phyloP scores from a whole-genome alignment of 2,888 invertebrate genomes.

The Drosophila buzzatii region DNA sequence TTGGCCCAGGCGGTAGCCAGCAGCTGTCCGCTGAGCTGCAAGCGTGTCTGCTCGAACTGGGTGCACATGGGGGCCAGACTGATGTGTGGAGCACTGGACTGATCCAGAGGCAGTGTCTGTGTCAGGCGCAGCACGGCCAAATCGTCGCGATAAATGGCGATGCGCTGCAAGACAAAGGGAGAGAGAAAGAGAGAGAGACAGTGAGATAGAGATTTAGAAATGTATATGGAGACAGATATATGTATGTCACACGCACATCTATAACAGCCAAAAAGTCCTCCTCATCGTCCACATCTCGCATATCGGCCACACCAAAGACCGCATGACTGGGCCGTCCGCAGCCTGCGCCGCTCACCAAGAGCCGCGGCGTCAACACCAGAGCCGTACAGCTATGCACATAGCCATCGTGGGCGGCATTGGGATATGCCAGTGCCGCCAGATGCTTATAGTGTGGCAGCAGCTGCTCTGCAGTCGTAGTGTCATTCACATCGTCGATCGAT shows the following conservation, averaged over 20 bases:
- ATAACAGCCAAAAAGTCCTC: conserved; percentile 57
- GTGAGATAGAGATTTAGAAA: neutral
- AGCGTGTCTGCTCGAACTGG: conserved; percentile 52
- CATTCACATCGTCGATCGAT: neutral
- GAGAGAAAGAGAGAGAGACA: neutral
- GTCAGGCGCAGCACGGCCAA: conserved; percentile 47
- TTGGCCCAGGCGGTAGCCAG: conserved; percentile 65
- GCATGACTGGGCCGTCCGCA: conserved; percentile 61
- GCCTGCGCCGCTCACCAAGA: conserved; percentile 56
- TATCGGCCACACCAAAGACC: conserved; percentile 65
- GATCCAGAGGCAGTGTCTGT: conserved; percentile 26
- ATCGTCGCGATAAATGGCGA: conserved; percentile 46
- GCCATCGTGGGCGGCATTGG: conserved; percentile 63
- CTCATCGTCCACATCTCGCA: conserved; percentile 61
- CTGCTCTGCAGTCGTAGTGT: conserved; percentile 11
- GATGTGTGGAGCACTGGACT: conserved; percentile 8
- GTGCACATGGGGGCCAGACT: conserved; percentile 53
- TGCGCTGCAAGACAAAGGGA: conserved; percentile 23
- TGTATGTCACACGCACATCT: neutral
- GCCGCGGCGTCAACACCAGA: conserved; percentile 39
- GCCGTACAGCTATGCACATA: conserved; percentile 63
- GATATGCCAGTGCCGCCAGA: conserved; percentile 62
- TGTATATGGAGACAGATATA: too few species aligned
- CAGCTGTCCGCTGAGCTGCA: conserved; percentile 52
- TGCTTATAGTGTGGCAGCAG: conserved; percentile 55